phyloP scores from a whole-genome alignment of 2,797 vertebrate species.

The Parauchenoglanis punctatus region DNA sequence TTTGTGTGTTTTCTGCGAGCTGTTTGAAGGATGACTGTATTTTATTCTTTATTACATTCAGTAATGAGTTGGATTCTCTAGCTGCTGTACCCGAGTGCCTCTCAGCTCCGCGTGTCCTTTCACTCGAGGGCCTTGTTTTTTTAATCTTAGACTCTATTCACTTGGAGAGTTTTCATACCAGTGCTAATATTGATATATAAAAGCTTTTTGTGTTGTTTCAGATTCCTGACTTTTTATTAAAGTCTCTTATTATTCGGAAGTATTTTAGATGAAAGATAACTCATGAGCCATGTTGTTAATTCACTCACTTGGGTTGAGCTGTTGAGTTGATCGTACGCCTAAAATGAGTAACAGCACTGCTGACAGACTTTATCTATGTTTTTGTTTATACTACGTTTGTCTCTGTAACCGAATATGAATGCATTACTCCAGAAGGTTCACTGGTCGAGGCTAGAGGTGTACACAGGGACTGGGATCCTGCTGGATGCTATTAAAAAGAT shows the following conservation, averaged over 20 bases:
- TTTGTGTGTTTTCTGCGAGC: constrained; percentile 82
- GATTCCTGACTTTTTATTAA: not conserved
- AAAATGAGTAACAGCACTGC: not conserved
- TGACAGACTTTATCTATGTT: not conserved
- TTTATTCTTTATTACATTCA: constrained; percentile 80
- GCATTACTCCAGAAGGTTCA: not conserved
- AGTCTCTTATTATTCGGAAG: not conserved
- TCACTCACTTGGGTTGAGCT: not conserved
- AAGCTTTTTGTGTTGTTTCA: not conserved
- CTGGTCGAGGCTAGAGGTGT: not conserved
- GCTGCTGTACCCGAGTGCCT: constrained; percentile 69
- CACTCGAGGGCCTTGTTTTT: constrained; percentile 4
- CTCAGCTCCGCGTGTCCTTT: constrained; percentile 16
- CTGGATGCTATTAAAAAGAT: not conserved
- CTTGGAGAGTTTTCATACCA: constrained; percentile 10
- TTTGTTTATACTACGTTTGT: not conserved
- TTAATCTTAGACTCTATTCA: constrained; percentile 10
- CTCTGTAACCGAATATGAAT: not conserved
- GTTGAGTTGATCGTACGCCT: not conserved
- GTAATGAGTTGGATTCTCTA: constrained; percentile 82
- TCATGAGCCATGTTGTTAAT: not conserved
- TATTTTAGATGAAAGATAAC: constrained; percentile 3
- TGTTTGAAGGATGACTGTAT: constrained; percentile 82
- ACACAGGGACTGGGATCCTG: not conserved
- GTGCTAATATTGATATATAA: constrained; percentile 9